A percentile compares a stretch with the other conserved stretches of the same genome.
Conservation (phyloP, 2,113 vertebrate species). For the Osmerus mordax region DNA sequence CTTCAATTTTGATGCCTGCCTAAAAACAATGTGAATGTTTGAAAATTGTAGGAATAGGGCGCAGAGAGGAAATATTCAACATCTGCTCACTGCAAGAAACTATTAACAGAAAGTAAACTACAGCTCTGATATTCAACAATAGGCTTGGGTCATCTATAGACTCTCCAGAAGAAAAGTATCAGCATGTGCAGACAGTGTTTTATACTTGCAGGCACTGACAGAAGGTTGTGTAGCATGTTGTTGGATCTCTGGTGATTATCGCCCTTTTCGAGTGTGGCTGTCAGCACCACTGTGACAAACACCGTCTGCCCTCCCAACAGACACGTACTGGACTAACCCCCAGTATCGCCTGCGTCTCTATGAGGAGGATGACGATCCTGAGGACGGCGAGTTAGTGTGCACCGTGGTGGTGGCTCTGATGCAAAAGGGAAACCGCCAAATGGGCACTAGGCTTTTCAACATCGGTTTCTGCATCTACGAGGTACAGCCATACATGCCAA, state of each 20-base stretch:
- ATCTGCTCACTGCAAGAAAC: too few species aligned
- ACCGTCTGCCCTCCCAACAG: constrained; percentile 59
- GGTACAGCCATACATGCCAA: constrained; percentile 61
- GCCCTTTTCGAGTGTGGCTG: background rate
- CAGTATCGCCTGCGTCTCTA: constrained; percentile 90
- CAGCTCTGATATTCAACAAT: too few species aligned
- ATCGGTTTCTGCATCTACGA: constrained; percentile 96
- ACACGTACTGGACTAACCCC: constrained; percentile 98
- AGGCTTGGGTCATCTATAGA: too few species aligned
- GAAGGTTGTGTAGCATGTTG: too few species aligned
- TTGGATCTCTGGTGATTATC: background rate
- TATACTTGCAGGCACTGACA: too few species aligned
- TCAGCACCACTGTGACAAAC: background rate
- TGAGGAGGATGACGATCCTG: constrained; percentile 91
- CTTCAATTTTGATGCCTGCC: too few species aligned
- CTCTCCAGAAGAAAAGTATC: too few species aligned
- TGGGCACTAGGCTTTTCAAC: constrained; percentile 84
- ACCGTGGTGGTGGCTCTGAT: constrained; percentile 93
- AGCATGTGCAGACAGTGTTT: too few species aligned
- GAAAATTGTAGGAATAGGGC: too few species aligned
- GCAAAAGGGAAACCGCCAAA: constrained; percentile 92
- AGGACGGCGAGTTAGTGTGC: constrained; percentile 77
- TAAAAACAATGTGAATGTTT: too few species aligned
- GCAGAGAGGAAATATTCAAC: too few species aligned
- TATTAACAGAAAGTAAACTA: too few species aligned